These are phyloP conservation scores for Lagocephalus sceleratus DNA, from an alignment of 2,797 vertebrate species.

Conservation along the genomic window DNA sequence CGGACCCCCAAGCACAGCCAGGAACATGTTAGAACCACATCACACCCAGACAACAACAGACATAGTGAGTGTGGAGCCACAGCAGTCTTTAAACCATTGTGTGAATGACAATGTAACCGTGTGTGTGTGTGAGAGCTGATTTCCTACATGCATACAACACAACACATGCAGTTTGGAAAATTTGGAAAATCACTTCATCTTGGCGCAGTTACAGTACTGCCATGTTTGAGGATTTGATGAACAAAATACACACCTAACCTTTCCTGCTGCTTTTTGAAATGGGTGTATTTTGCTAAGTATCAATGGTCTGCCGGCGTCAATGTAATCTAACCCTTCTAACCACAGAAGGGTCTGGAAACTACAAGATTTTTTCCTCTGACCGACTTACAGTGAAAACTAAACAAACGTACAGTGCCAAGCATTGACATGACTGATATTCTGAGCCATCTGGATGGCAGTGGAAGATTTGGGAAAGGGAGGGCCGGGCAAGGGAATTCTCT, in stretches of 20 bases:
- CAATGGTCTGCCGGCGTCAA: slow-evolving; percentile 32
- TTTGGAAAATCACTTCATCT: too few relatives aligned
- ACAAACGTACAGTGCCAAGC: slow-evolving; percentile 62
- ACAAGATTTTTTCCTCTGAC: slow-evolving; percentile 46
- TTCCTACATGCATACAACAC: too few relatives aligned
- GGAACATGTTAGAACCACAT: slow-evolving; percentile 59
- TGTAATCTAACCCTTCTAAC: slow-evolving; percentile 43
- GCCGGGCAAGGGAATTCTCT: slow-evolving; percentile 52
- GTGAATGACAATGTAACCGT: slow-evolving; percentile 2
- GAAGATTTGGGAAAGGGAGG: slow-evolving; percentile 55
- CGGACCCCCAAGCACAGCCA: slow-evolving; percentile 71
- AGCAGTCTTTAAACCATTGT: not conserved
- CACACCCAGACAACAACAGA: slow-evolving; percentile 70
- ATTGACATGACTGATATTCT: slow-evolving; percentile 61
- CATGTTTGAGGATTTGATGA: slow-evolving; percentile 22
- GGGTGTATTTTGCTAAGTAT: slow-evolving; percentile 38
- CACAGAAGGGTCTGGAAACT: slow-evolving; percentile 59
- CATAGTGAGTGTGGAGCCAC: slow-evolving; percentile 62
- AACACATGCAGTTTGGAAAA: too few relatives aligned
- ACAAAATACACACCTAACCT: slow-evolving; percentile 10
- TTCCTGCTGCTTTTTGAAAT: slow-evolving; percentile 35
- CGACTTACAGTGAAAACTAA: slow-evolving; percentile 59
- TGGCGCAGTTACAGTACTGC: not conserved
- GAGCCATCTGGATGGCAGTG: slow-evolving; percentile 62
- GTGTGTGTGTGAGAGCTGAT: slow-evolving; percentile 17